Conservation (phyloP, 2,888 invertebrate species). For the Balanococcus diminutus region DNA sequence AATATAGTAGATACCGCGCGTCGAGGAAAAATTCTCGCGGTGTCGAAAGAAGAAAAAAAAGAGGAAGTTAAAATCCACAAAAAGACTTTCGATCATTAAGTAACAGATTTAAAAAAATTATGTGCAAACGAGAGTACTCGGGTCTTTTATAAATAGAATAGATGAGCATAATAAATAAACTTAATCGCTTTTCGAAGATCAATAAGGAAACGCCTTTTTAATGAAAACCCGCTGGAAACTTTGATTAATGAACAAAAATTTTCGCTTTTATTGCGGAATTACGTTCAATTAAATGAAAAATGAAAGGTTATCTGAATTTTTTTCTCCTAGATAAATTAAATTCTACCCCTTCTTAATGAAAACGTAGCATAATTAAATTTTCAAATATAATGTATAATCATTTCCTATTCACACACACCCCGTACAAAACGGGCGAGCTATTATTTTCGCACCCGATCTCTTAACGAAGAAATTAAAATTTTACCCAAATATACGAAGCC, state of each 20-base stretch:
- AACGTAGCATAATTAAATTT: neutral
- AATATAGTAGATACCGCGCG: no score
- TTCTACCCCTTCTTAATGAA: constrained; percentile 32
- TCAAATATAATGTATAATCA: constrained; percentile 33
- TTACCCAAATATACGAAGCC: neutral
- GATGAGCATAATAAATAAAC: constrained; percentile 49
- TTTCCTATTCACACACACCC: constrained; percentile 16
- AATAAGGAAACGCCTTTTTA: constrained; percentile 52
- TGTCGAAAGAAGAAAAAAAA: constrained; percentile 23
- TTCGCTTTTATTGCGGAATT: constrained; percentile 47
- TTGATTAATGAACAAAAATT: constrained; percentile 52
- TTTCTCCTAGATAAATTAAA: constrained; percentile 41
- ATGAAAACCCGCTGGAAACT: constrained; percentile 38
- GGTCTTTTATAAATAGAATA: constrained; percentile 45
- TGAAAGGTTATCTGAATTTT: constrained; percentile 47
- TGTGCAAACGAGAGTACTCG: constrained; percentile 3
- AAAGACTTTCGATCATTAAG: constrained; percentile 44
- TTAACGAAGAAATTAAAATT: neutral
- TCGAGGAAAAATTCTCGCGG: neutral
- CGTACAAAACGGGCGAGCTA: neutral
- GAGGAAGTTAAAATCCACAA: neutral
- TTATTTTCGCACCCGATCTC: neutral
- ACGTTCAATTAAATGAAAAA: constrained; percentile 51
- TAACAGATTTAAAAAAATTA: constrained; percentile 35
- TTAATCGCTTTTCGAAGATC: constrained; percentile 48